Evolutionary conservation across 1,140 invertebrate genomes (phyloP), one percentile per base, ranked within the genome.

Genomic region (Meloidogyne floridensis): DNA sequence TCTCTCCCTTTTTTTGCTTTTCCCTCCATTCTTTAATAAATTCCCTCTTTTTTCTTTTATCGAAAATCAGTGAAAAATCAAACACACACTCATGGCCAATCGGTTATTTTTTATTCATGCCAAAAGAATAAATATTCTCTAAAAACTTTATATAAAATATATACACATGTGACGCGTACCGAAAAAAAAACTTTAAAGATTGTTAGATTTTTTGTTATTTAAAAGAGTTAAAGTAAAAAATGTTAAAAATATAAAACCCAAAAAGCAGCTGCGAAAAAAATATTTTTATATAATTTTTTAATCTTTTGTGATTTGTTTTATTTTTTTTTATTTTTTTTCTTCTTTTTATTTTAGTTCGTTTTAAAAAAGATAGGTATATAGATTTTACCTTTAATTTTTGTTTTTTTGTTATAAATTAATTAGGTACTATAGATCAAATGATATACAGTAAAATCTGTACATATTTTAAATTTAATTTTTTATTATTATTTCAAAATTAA

Each of bases 201-300:
- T 47, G 47, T 65, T n/a, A n/a, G n/a, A 0, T 32, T 32, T 18
- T n/a, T n/a, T 65, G n/a, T 65, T 65, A 65, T 65, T 65, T 65
- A 6, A 65, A 65, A 65, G n/a, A 59, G 15, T 47, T 47, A 15
- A 59, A 59, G 13, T 15, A 56, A 11, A 3, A 59, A 59, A 59
- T 32, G 32, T 47, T 47, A 6, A 5, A 65, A 65, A 15, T 65
- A 65, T 15, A 15, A 65, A 65, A 6, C 15, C 59, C n/a, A 65
- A 65, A 65, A 65, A 65, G 59, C 59, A 65, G 59, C 59, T 65
- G 59, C 59, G 59, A 65, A 65, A n/a, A 65, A 65, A 65, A n/a
- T n/a, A n/a, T n/a, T 13, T 15, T 15, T 59, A n/a, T 65, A n/a
- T 65, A 59, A 15, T 59, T 59, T 59, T 65, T 65, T 65, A 65